Base-by-base conservation (phyloP, 1,140 invertebrate species). In the Schmidtea mediterranea region DNA sequence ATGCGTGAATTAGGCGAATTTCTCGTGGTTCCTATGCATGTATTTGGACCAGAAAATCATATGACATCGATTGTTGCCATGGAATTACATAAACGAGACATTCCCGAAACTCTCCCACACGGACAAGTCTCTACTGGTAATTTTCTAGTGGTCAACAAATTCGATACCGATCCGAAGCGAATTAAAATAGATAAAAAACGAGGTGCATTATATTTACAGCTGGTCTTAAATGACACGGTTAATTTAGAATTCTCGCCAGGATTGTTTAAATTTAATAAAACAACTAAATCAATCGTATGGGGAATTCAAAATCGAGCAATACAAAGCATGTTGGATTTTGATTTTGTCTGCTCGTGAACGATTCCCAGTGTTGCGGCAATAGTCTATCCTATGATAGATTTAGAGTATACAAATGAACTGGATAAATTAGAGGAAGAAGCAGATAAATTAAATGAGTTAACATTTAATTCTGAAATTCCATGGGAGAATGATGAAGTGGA, bases 41-140 rank as follows among this genome's bases (percentile, higher is more conserved):
- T 98, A 22, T 98, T 92, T 63, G 92, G 92, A 0, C 90, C 90
- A 0, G 92, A 98, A 66, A 90, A 83, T 9, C 90, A 97, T 65
- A 97, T 98, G 92, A 98, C 92, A 0, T 79, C 86, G 9, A 94
- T 98, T 59, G 90, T 92, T 52, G 83, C 83, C 10, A 89, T 94
- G 75, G 90, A 90, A 1, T 67, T 98, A 40, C 84, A 84, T 16
- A 89, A 83, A 58, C 72, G 77, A 43, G 74, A 79, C 13, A 82
- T 94, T 55, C 81, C 83, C 0, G 68, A 74, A 54, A 8, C 9
- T 16, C n/a, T 40, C 18, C 3, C 23, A n/a, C n/a, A 18, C 18
- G 50, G 39, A 22, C 57, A 60, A n/a, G 71, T 73, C 49, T 73
- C 80, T 5, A 90, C 86, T 0, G 86, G 84, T 0, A 90, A 89